These are phyloP conservation scores for Drosophila melanica DNA, from an alignment of 1,140 invertebrate species.

Conservation along the genomic window DNA sequence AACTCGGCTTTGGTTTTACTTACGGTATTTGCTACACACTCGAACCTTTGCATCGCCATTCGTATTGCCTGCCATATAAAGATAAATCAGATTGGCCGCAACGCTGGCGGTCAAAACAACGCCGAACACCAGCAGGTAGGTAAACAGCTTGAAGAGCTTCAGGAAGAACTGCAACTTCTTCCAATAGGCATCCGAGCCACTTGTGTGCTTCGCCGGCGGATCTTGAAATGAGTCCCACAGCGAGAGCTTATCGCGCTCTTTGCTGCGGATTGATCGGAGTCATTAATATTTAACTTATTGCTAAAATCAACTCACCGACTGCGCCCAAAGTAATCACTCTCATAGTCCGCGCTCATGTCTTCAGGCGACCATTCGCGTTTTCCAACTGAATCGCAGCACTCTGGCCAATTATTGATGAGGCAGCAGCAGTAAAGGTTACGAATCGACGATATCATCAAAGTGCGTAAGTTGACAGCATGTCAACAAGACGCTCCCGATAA, in stretches of 20 bases:
- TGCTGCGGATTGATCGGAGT: slow-evolving; percentile 32
- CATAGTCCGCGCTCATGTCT: slow-evolving; percentile 70
- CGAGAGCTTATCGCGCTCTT: slow-evolving; percentile 52
- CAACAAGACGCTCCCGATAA: slow-evolving; percentile 42
- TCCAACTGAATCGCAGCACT: slow-evolving; percentile 51
- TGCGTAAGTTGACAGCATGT: slow-evolving; percentile 55
- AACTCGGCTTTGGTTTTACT: slow-evolving; percentile 37
- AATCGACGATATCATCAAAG: slow-evolving; percentile 29
- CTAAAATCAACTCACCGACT: slow-evolving; percentile 45
- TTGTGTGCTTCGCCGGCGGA: slow-evolving; percentile 92
- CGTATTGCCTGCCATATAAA: slow-evolving; percentile 96
- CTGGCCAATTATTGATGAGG: slow-evolving; percentile 20
- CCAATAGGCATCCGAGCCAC: slow-evolving; percentile 93
- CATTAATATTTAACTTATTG: not conserved
- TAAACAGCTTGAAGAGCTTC: slow-evolving; percentile 92
- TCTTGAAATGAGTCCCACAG: slow-evolving; percentile 86
- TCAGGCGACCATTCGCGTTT: slow-evolving; percentile 21
- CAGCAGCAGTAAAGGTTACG: slow-evolving; percentile 20
- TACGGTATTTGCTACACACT: slow-evolving; percentile 89
- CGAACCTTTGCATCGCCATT: slow-evolving; percentile 88
- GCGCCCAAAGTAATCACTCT: slow-evolving; percentile 51
- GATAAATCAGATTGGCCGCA: slow-evolving; percentile 91
- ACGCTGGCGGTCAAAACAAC: slow-evolving; percentile 92
- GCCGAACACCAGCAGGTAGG: slow-evolving; percentile 92
- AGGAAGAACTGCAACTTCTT: slow-evolving; percentile 92